These are phyloP conservation scores for Drosophila malerkotliana DNA, from an alignment of 1,140 invertebrate genomes.

Conservation along the genomic window DNA sequence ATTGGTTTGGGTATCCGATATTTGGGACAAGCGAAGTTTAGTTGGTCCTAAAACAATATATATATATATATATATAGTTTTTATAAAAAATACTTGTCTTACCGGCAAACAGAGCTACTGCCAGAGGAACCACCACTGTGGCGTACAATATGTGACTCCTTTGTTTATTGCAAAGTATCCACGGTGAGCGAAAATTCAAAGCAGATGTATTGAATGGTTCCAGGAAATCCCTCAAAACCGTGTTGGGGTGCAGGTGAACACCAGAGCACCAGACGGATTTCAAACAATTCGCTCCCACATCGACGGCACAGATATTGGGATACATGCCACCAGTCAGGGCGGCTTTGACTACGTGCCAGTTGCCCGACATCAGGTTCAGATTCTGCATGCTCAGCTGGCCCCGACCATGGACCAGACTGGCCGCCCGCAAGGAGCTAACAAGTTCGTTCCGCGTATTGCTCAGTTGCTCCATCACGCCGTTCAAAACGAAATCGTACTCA, in stretches of 20 bases:
- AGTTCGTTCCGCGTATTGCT: slow-evolving; percentile 88
- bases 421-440: slow-evolving; percentile 92
- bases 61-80: neutral
- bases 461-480: slow-evolving; percentile 68
- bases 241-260: slow-evolving; percentile 84
- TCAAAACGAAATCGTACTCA: slow-evolving; percentile 68
- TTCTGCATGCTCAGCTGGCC: slow-evolving; percentile 90
- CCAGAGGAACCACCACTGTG: slow-evolving; percentile 91
- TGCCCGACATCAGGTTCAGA: slow-evolving; percentile 93
- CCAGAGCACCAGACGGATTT: slow-evolving; percentile 49
- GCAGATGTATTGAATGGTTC: slow-evolving; percentile 76
- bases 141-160: slow-evolving; percentile 90
- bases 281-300: slow-evolving; percentile 49
- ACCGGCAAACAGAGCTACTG: slow-evolving; percentile 89
- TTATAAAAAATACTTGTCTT: neutral
- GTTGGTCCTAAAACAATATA: slow-evolving; percentile 20
- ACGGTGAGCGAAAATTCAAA: slow-evolving; percentile 89
- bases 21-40: slow-evolving; percentile 22
- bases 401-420: slow-evolving; percentile 91
- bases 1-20: slow-evolving; percentile 9
- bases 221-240: slow-evolving; percentile 86
- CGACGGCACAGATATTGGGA: slow-evolving; percentile 91
- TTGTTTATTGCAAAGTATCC: slow-evolving; percentile 94
- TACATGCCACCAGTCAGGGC: slow-evolving; percentile 94
- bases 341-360: slow-evolving; percentile 96